These are phyloP conservation scores for Alitta virens DNA, from an alignment of 2,888 invertebrate species.

Conservation along the genomic window DNA sequence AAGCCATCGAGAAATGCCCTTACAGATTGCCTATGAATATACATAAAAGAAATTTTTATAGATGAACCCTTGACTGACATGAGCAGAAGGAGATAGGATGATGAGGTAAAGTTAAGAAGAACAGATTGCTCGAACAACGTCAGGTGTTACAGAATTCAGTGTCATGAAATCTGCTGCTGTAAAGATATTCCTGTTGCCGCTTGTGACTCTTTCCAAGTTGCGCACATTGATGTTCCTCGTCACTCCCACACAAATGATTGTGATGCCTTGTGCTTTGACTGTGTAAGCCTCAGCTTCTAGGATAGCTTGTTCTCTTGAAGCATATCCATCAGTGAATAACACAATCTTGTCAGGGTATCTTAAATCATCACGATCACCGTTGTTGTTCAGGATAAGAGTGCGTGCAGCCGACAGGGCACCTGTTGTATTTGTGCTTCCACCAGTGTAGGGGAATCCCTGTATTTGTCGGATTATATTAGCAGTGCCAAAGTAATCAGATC, in stretches of 20 bases:
- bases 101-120: no score
- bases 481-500: conserved; percentile 6
- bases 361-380: background rate
- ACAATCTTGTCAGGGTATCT: conserved; percentile 1
- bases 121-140: no score
- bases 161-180: no score
- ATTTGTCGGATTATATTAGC: background rate
- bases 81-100: no score
- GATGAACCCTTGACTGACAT: no score
- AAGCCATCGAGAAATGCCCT: no score
- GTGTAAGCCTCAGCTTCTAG: background rate
- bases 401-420: background rate
- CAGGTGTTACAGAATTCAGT: no score
- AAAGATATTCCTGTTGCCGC: no score
- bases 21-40: no score
- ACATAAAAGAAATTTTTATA: no score
- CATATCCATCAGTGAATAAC: conserved; percentile 2
- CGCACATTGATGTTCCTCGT: background rate
- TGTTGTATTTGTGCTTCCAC: conserved; percentile 11
- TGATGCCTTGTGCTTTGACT: background rate
- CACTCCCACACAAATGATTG: conserved; percentile 3
- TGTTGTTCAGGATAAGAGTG: background rate
- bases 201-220: background rate
- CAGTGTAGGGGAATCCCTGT: conserved; percentile 1
- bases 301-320: background rate